These are phyloP conservation scores for Tringa solitaria DNA, from an alignment of 2,113 vertebrate species.

Conservation along the genomic window DNA sequence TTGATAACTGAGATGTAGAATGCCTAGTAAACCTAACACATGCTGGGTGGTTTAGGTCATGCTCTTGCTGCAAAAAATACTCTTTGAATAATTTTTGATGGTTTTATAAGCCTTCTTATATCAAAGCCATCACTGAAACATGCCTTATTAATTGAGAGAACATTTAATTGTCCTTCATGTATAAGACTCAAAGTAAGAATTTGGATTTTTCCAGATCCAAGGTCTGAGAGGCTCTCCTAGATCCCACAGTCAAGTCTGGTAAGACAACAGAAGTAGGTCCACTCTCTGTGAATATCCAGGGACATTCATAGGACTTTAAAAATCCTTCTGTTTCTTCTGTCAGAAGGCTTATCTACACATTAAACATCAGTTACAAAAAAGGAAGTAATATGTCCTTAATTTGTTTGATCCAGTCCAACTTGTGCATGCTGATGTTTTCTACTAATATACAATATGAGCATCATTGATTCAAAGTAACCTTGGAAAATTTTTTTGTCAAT, in stretches of 20 bases:
- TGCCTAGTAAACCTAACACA: not conserved
- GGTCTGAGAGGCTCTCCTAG: not conserved
- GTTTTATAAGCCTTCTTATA: constrained; percentile 21
- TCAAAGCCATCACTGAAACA: constrained; percentile 4
- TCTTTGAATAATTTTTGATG: constrained; percentile 35
- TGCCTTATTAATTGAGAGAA: not conserved
- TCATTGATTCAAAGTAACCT: not conserved
- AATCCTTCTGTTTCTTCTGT: not conserved
- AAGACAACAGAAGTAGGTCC: not conserved
- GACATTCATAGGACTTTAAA: not conserved
- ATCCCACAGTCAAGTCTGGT: not conserved
- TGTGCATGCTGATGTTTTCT: not conserved
- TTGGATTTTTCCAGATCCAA: not conserved
- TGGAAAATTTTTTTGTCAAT: not conserved
- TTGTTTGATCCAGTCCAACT: not conserved
- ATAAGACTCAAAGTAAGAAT: not conserved
- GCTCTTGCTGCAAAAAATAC: not conserved
- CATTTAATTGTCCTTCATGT: not conserved
- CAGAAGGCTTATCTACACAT: not conserved
- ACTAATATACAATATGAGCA: not conserved
- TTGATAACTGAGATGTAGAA: constrained; percentile 4
- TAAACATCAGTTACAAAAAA: not conserved
- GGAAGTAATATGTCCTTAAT: too few relatives aligned
- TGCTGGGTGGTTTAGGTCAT: not conserved
- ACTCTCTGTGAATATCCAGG: not conserved